Base-by-base conservation (phyloP, 2,113 vertebrate genomes). In the Pontoporia blainvillei region DNA sequence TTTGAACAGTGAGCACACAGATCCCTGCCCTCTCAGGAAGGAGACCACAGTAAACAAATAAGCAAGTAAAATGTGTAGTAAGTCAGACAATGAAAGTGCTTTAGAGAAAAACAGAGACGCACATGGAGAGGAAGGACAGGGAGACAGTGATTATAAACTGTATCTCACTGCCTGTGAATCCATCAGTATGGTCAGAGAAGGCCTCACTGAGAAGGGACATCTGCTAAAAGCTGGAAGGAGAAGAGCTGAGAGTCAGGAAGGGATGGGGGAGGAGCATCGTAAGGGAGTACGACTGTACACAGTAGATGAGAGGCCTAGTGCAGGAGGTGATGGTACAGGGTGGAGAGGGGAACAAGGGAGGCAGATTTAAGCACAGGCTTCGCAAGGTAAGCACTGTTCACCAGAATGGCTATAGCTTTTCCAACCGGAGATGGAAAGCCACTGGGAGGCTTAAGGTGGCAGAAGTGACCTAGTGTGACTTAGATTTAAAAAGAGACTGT, bases 251-350 rank as follows among this genome's bases (percentile, higher is more conserved):
- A n/a, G 36, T 31, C 71, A 36, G 4, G 20, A 52, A n/a, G 27
- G 6, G 6, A 15, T 17, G 41, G 14, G 69, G 49, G 46, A 79
- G 57, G 21, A 81, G 61, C 31, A 18, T 41, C 52, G 0, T 0
- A 8, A 34, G 41, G n/a, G n/a, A 71, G 6, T 5, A 4, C 54
- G 13, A 29, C 76, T 10, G 20, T 2, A 20, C 23, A 2, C 67
- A 44, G 31, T 8, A 7, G 34, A 21, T 9, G 29, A 39, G 34
- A 39, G 29, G 71, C 59, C 27, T 41, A 29, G 8, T 18, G 34
- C 39, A 57, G 27, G 39, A 13, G 10, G 18, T 17, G 14, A 2
- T 8, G 15, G 29, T 9, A 3, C 1, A 0, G 57, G 4, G 66
- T 27, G 0, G 29, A 10, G 54, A 0, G 14, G 52, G 44, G 29